Base-by-base conservation (phyloP, 2,797 vertebrate genomes). In the Protosalanx chinensis region DNA sequence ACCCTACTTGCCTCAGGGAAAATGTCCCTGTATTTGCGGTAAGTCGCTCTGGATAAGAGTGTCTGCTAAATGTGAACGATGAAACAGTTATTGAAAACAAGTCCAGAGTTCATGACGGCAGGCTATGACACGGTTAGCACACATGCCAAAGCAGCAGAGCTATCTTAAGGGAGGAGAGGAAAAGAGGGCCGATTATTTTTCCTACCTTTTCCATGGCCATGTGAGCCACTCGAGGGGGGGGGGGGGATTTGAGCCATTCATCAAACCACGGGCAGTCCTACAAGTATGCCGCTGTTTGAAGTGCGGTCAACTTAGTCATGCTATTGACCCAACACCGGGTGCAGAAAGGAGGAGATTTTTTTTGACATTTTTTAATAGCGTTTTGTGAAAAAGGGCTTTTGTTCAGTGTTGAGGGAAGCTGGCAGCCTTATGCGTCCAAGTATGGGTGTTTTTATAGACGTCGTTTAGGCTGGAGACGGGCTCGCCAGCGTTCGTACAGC, bases 281-380 rank as follows among this genome's bases (percentile, higher is more conserved):
- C 53, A 75, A 75, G 72, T 67, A 68, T 49, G 27, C 70, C 35
- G 8, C 33, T 63, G 79, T 84, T 73, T 81, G 78, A 82, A 75
- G 70, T 72, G 63, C 2, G 15, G 72, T 82, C 84, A 74, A 70
- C 74, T 74, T 58, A 68, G 71, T 78, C 63, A 64, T 62, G 35
- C 71, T 74, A 61, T 69, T 82, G 66, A 70, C 60, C 33, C 59
- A 7, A 61, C 23, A 37, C 70, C 67, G 56, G 51, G 58, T 30
- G 30, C 59, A 49, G 41, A 61, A 61, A 51, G 53, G 20, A 51
- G 49, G 16, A 6, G 59, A 29, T 27, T 27, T 27, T 27, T 27
- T 27, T 27, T 27, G 1, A 27, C 23, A 27, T 27, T 27, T 27
- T 27, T 49, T 46, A 71, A 73, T 41, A 70, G 12, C 8, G 53